A percentile compares a stretch with the other conserved stretches of the same genome.
phyloP scores from a whole-genome alignment of 2,797 vertebrate species.

The Catamblyrhynchus diadema region DNA sequence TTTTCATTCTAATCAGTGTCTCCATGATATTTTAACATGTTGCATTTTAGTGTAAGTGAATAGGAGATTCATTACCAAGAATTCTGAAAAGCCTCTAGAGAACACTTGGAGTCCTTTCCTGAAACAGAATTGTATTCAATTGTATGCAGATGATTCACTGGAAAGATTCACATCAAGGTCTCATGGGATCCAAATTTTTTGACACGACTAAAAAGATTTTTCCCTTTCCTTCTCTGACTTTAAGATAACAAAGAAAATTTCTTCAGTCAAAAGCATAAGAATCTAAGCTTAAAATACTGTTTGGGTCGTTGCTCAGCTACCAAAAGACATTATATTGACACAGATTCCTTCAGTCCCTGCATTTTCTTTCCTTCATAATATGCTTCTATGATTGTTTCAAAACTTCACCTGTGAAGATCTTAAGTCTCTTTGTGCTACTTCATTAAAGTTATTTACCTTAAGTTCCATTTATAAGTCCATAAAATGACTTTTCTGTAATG shows the following conservation, averaged over 20 bases:
- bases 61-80: background rate
- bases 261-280: background rate
- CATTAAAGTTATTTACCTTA: constrained; percentile 6
- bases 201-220: background rate
- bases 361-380: background rate
- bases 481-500: constrained; percentile 18
- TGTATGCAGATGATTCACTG: background rate
- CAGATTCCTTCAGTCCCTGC: background rate
- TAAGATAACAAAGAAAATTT: background rate
- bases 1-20: background rate
- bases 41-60: background rate
- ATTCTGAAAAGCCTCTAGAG: background rate
- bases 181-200: background rate
- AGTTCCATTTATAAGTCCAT: background rate
- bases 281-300: background rate
- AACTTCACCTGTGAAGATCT: background rate
- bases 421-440: background rate
- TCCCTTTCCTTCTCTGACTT: background rate
- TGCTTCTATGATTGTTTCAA: background rate
- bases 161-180: background rate
- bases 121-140: background rate
- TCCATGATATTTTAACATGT: background rate
- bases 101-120: background rate
- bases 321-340: background rate
- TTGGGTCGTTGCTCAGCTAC: background rate